Base-by-base conservation (phyloP, 2,888 invertebrate genomes). In the Diarsia mendica region DNA sequence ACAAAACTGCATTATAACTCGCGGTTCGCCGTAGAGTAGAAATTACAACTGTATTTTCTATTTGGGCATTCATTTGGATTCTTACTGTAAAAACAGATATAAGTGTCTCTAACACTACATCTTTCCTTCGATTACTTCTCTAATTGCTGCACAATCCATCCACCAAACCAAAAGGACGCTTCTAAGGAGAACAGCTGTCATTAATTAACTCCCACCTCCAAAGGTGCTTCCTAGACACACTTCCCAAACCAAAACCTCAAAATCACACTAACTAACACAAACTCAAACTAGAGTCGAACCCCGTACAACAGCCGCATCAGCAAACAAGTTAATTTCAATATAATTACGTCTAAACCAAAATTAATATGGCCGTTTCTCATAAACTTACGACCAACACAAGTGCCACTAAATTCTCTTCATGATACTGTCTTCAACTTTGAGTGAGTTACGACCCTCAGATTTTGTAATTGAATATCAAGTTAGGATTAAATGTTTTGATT, bases 331-430 rank as follows among this genome's bases (percentile, higher is more conserved):
- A 85, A 88, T 85, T 87, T 76, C 80, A 79, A 73, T 87, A 80
- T 76, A 87, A 87, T 87, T 83, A 80, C 77, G 58, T 77, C 75
- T 85, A 80, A 88, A 83, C 87, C 75, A 80, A 79, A 83, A 88
- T 87, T 87, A 87, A 87, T 88, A 85, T 64, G 72, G 77, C 63
- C 83, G 79, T 88, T 84, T 66, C 85, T 87, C 88, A 86, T 78
- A 77, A 86, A 79, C 66, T 87, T 85, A 61, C 53, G 55, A 73
- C 72, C 44, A 84, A 80, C 85, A 75, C 72, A 75, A 82, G 68
- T 65, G 72, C 58, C 63, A 72, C 79, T 83, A 77, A 85, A 83
- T 83, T 82, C 65, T 67, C 49, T 64, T 74, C 66, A 73, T 55
- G 72, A 63, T 72, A 58, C 63, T 39, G 39, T 39, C 39, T 60